Conservation (phyloP, 2,113 vertebrate species). For the Archocentrus centrarchus region DNA sequence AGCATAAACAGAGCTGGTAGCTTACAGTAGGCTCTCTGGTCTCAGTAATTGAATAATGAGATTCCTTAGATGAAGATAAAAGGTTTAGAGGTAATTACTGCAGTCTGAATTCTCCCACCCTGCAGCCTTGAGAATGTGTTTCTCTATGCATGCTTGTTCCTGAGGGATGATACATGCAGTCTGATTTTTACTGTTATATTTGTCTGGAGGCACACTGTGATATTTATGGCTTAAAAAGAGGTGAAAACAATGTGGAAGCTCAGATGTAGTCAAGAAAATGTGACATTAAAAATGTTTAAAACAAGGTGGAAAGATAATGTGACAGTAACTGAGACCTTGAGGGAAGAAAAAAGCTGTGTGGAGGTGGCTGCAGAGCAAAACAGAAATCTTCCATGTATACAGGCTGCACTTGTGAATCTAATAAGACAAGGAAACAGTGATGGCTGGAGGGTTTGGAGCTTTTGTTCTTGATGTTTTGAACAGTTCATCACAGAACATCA, state of each 20-base stretch:
- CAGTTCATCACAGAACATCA: slow-evolving; percentile 36
- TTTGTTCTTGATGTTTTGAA: slow-evolving; percentile 62
- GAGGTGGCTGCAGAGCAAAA: slow-evolving; percentile 15
- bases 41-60: slow-evolving; percentile 73
- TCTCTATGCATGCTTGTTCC: slow-evolving; percentile 27
- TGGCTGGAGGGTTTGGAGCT: slow-evolving; percentile 24
- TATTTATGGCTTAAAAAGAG: slow-evolving; percentile 13
- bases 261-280: neutral
- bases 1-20: slow-evolving; percentile 20
- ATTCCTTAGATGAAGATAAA: slow-evolving; percentile 77
- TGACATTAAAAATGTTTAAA: neutral
- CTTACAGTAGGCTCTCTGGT: slow-evolving; percentile 52
- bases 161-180: slow-evolving; percentile 47
- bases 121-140: neutral
- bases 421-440: slow-evolving; percentile 31
- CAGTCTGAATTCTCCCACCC: slow-evolving; percentile 38
- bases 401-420: slow-evolving; percentile 29
- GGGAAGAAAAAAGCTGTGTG: neutral
- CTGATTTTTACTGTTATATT: slow-evolving; percentile 34
- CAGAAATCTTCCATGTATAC: slow-evolving; percentile 22
- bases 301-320: neutral
- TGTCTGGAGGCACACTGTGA: slow-evolving; percentile 3
- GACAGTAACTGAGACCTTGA: slow-evolving; percentile 7
- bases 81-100: slow-evolving; percentile 76
- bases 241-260: neutral